Conservation (phyloP, 1,140 invertebrate species). For the Lamellibrachia luymesi region DNA sequence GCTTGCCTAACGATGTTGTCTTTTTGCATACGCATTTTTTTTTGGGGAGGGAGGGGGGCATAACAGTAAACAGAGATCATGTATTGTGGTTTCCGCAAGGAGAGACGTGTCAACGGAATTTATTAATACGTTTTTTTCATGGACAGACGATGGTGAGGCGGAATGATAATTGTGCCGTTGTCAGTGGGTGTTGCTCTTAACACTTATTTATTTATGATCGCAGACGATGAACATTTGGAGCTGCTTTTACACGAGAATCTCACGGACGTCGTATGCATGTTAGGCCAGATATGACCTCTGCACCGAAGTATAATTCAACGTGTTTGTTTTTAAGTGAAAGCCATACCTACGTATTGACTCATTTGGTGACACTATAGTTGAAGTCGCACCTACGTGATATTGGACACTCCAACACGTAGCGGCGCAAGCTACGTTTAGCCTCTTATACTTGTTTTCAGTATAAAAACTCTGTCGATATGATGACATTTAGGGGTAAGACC, state of each 20-base stretch:
- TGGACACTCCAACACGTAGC: too few species aligned
- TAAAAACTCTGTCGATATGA: too few species aligned
- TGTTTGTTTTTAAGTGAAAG: background rate
- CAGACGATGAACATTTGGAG: background rate
- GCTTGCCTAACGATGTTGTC: too few species aligned
- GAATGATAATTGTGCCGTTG: background rate
- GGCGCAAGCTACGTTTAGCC: too few species aligned
- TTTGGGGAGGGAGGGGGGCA: too few species aligned
- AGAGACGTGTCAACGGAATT: background rate
- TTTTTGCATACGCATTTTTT: too few species aligned
- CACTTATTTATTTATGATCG: background rate
- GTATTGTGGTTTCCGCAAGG: background rate
- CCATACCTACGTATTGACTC: background rate
- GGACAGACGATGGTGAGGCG: background rate
- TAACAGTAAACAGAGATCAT: background rate
- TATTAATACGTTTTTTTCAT: background rate
- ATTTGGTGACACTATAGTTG: background rate
- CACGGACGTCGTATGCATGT: background rate
- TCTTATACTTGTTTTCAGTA: too few species aligned
- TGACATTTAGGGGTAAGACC: too few species aligned
- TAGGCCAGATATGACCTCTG: background rate
- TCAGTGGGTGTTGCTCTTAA: background rate
- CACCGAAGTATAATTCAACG: background rate
- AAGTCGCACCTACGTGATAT: background rate
- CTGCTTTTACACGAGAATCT: background rate